Evolutionary conservation across 2,113 vertebrate species (phyloP), one percentile per base, ranked within the genome.

Genomic region (Dromaius novaehollandiae): DNA sequence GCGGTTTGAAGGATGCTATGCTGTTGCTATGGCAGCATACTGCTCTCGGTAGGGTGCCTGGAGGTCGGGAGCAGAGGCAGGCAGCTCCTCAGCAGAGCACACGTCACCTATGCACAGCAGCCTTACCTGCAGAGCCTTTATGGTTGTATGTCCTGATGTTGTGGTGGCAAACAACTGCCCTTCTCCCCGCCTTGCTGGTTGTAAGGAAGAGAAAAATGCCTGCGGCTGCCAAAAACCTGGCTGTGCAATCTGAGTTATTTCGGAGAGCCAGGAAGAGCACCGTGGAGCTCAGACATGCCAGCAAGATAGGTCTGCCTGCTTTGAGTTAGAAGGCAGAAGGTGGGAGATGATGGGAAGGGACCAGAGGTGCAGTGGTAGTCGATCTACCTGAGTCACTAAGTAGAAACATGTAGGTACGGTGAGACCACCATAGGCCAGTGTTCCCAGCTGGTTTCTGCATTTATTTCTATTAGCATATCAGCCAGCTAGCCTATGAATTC

Each of bases 221-320:
- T 32, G 36, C 22, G 20, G 82, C 32, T 78, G 63, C 76, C 63
- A 79, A 79, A 88, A 86, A 63, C 53, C n/a, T 50, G 66, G 18
- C 30, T 60, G 28, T 46, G 69, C 46, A 42, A 38, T 28, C 28
- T 9, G 11, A 74, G 70, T 19, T 0, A 4, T 26, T 53, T 88
- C 0, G 0, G 50, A 84, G 56, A 0, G 0, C 66, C 64, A 69
- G 28, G 36, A 94, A 61, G 50, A 56, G 58, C 38, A 14, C 15
- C 40, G 32, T 32, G 19, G 34, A 51, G 58, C 36, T 80, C 50
- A 36, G 50, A 42, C 22, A 7, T 22, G 55, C 21, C 12, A 64
- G 11, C 70, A 56, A 42, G 11, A 36, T 2, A 1, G 40, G 26
- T 55, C 77, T 86, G 44, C 20, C 0, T 0, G n/a, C 56, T 63